phyloP scores from a whole-genome alignment of 2,888 invertebrate species.

The Aradus depressus region DNA sequence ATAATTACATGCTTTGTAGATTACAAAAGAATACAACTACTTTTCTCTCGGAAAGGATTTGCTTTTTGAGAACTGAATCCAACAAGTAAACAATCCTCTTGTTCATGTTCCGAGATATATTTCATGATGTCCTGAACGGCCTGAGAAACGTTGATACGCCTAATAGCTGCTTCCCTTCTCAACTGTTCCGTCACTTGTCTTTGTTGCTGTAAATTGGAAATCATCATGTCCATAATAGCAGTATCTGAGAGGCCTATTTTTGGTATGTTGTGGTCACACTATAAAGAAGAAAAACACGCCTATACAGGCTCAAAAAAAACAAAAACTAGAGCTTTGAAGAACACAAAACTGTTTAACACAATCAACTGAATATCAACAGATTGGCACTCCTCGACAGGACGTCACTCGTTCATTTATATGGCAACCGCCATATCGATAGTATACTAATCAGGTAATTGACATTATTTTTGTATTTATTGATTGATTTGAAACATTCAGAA shows the following conservation, averaged over 20 bases:
- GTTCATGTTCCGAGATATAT: conserved; percentile 79
- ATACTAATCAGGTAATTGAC: no score
- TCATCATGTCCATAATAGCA: conserved; percentile 86
- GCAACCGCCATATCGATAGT: no score
- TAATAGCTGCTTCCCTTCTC: conserved; percentile 78
- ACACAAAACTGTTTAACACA: no score
- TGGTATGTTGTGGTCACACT: conserved; percentile 31
- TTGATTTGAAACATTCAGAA: no score
- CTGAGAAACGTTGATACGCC: conserved; percentile 70
- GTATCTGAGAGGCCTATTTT: conserved; percentile 82
- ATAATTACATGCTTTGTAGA: no score
- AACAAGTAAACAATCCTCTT: conserved; percentile 83
- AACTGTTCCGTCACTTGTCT: conserved; percentile 86
- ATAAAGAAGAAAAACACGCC: conserved; percentile 8
- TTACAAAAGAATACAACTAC: conserved; percentile 75
- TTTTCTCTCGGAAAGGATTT: conserved; percentile 91
- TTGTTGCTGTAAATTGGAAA: conserved; percentile 89
- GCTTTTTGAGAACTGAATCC: conserved; percentile 91
- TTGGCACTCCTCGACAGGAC: no score
- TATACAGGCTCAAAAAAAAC: conserved; percentile 5
- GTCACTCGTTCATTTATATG: no score
- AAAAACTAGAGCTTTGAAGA: no score
- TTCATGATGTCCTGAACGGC: conserved; percentile 89
- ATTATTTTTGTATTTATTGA: no score
- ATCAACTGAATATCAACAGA: no score